Evolutionary conservation across 2,113 vertebrate genomes (phyloP).

Genomic region (Pristiophorus japonicus): DNA sequence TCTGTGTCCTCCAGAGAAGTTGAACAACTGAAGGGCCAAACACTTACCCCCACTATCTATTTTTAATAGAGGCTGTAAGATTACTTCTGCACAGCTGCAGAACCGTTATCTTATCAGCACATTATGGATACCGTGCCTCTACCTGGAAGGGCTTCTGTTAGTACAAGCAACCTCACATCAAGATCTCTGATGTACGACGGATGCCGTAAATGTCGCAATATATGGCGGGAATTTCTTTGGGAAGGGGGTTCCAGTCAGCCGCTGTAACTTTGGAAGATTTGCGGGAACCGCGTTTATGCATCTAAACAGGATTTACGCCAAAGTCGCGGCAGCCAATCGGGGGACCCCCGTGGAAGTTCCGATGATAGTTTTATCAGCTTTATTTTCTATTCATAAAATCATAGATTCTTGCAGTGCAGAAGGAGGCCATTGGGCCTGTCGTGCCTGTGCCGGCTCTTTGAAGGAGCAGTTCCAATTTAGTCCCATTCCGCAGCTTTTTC

Average conservation of each 20-base stretch:
- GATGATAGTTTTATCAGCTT: not conserved
- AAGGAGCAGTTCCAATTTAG: not conserved
- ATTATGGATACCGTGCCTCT: not conserved
- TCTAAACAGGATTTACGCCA: not conserved
- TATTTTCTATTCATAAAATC: not conserved
- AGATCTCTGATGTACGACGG: not conserved
- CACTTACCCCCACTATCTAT: not conserved
- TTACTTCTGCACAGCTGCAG: not conserved
- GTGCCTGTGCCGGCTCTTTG: not conserved
- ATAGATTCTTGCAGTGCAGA: not conserved
- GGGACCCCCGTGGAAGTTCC: not conserved
- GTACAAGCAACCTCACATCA: not conserved
- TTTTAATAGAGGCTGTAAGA: not conserved
- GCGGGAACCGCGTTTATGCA: not conserved
- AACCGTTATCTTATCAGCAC: not conserved
- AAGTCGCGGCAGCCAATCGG: not conserved
- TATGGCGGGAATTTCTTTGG: not conserved
- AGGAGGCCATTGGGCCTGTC: not conserved
- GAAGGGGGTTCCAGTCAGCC: not conserved
- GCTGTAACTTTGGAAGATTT: not conserved
- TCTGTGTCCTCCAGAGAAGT: constrained; percentile 20
- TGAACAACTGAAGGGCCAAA: not conserved
- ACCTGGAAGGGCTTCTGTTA: not conserved
- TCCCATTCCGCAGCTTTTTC: not conserved
- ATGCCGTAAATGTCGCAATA: not conserved